Evolutionary conservation across 1,140 invertebrate species (phyloP).

Genomic region (Drosophila rhopaloa): DNA sequence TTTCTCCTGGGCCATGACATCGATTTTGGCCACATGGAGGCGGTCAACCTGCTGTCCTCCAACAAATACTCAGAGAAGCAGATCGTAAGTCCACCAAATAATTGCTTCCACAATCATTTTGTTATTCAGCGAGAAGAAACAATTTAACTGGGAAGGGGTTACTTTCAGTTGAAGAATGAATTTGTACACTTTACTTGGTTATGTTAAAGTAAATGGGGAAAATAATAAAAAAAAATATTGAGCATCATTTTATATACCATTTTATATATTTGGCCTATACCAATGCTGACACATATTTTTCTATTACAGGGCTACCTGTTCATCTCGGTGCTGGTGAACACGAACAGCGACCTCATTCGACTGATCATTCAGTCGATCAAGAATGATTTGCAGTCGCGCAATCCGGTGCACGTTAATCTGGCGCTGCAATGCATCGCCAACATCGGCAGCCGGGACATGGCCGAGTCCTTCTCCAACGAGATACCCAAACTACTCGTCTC

Average conservation of each 20-base stretch:
- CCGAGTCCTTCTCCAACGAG: slow-evolving; percentile 98
- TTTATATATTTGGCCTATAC: neutral
- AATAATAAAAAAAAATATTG: too few relatives aligned
- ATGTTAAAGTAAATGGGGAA: too few relatives aligned
- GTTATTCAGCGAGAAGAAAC: neutral
- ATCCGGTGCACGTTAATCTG: slow-evolving; percentile 99
- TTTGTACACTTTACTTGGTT: too few relatives aligned
- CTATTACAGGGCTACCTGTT: slow-evolving; percentile 97
- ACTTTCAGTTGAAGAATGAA: neutral
- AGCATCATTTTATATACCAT: too few relatives aligned
- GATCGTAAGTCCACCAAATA: slow-evolving; percentile 92
- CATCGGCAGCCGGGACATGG: slow-evolving; percentile 99
- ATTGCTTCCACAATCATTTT: slow-evolving; percentile 25
- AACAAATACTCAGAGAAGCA: slow-evolving; percentile 99
- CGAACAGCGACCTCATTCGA: slow-evolving; percentile 99
- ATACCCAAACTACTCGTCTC: slow-evolving; percentile 99
- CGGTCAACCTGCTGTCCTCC: slow-evolving; percentile 99
- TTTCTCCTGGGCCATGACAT: slow-evolving; percentile 99
- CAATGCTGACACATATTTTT: slow-evolving; percentile 17
- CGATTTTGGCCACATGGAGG: slow-evolving; percentile 99
- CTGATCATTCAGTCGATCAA: slow-evolving; percentile 99
- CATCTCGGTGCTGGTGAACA: slow-evolving; percentile 99
- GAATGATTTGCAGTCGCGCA: slow-evolving; percentile 98
- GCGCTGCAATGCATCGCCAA: slow-evolving; percentile 99
- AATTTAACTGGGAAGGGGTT: slow-evolving; percentile 4